Percentiles rank a stretch among this genome's conserved stretches.
Conservation (phyloP, 1,140 invertebrate genomes). For the Cotesia vestalis region DNA sequence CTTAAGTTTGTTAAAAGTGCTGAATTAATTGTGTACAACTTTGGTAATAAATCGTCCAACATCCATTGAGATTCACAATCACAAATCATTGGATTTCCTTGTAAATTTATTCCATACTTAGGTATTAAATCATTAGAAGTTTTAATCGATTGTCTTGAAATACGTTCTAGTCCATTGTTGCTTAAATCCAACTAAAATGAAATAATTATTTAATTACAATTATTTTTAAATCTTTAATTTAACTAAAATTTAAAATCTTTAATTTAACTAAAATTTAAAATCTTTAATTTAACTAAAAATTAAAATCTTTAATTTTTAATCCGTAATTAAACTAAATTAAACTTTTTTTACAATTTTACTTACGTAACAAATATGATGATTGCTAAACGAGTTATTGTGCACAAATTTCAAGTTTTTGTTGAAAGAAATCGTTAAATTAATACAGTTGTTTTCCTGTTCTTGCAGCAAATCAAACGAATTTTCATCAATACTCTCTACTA, state of each 20-base stretch:
- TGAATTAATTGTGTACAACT: conserved; percentile 46
- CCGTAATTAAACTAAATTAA: background rate
- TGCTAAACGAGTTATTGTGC: conserved; percentile 43
- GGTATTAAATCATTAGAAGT: conserved; percentile 22
- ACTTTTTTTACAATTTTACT: conserved; percentile 39
- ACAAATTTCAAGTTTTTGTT: conserved; percentile 46
- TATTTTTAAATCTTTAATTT: too few relatives aligned
- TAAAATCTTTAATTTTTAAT: too few relatives aligned
- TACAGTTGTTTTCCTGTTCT: conserved; percentile 43
- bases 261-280: too few relatives aligned
- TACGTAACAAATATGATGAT: conserved; percentile 54
- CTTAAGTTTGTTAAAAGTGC: conserved; percentile 51
- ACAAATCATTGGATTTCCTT: conserved; percentile 59
- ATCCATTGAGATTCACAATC: conserved; percentile 59
- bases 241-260: too few relatives aligned
- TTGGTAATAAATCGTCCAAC: conserved; percentile 50
- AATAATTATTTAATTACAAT: conserved; percentile 23
- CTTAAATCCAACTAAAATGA: conserved; percentile 54
- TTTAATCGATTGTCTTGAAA: conserved; percentile 44
- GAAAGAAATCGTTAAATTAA: conserved; percentile 50
- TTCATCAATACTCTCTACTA: conserved; percentile 45
- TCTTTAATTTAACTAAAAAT: too few relatives aligned
- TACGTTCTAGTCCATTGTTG: conserved; percentile 50
- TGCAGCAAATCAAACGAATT: conserved; percentile 47
- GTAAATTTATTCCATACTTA: conserved; percentile 50